Conservation (phyloP, 2,113 vertebrate species). For the Gnathonemus echidnorhynchus region DNA sequence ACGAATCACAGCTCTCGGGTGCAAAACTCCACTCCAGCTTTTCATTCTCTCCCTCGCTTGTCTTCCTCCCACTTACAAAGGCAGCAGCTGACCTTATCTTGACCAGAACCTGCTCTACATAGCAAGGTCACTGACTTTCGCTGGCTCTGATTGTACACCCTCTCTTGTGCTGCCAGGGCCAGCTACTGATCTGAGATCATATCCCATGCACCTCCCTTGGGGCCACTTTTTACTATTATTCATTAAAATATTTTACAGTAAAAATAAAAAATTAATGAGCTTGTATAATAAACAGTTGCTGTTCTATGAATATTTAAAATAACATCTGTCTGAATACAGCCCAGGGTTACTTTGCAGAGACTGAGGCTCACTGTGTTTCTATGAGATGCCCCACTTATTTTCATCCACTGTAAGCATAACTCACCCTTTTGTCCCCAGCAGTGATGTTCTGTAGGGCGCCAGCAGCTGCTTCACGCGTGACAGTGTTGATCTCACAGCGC, state of each 20-base stretch:
- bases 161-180: not conserved
- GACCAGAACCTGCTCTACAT: not conserved
- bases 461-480: conserved; percentile 72
- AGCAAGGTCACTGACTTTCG: not conserved
- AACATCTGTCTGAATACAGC: not conserved
- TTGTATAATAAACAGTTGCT: not conserved
- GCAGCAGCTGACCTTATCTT: not conserved
- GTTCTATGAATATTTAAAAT: not conserved
- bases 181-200: not conserved
- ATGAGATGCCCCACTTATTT: not conserved
- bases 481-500: conserved; percentile 66
- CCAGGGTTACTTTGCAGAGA: not conserved
- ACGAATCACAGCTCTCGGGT: not conserved
- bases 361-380: not conserved
- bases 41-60: not conserved
- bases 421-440: conserved; percentile 76
- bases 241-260: not conserved
- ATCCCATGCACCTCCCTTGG: not conserved
- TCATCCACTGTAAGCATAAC: not conserved
- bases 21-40: not conserved
- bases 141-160: not conserved
- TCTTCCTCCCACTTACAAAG: not conserved
- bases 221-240: not conserved
- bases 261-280: not conserved
- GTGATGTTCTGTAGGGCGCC: conserved; percentile 94